A percentile compares a stretch with the other conserved stretches of the same genome.
Conservation (phyloP, 1,140 invertebrate species). For the Paraescarpia echinospica region DNA sequence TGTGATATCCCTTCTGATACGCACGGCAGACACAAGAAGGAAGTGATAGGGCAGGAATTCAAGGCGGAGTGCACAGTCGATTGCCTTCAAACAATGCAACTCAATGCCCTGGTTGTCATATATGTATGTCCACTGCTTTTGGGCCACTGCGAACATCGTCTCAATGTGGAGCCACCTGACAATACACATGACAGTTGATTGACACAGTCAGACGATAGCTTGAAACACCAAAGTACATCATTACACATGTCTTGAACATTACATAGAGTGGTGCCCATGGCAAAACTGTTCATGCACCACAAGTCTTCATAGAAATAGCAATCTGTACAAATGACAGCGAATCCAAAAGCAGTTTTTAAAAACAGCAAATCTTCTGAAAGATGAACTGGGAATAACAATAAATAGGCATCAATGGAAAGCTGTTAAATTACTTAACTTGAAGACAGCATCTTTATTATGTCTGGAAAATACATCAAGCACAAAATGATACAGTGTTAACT, state of each 20-base stretch:
- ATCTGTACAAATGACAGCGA: neutral
- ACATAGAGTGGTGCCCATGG: no score
- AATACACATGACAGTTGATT: neutral
- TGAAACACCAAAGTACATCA: neutral
- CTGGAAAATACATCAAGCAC: no score
- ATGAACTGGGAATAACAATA: neutral
- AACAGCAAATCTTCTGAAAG: constrained; percentile 4
- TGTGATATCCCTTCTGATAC: constrained; percentile 39
- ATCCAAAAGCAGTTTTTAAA: neutral
- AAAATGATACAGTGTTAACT: no score
- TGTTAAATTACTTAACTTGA: neutral
- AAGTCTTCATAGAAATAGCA: neutral
- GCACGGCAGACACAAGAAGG: constrained; percentile 81
- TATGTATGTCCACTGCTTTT: constrained; percentile 94
- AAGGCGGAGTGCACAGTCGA: constrained; percentile 78
- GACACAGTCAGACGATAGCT: neutral
- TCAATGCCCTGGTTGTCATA: constrained; percentile 98
- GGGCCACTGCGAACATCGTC: constrained; percentile 96
- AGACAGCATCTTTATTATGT: no score
- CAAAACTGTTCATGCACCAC: neutral
- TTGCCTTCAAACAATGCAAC: constrained; percentile 89
- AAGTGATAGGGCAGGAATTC: constrained; percentile 99
- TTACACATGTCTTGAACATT: no score
- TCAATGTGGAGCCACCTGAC: constrained; percentile 88
- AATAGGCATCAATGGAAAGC: neutral